A percentile compares a stretch with the other conserved stretches of the same genome.
Evolutionary conservation across 2,797 vertebrate genomes (phyloP).

Genomic region (Anguilla obscura): DNA sequence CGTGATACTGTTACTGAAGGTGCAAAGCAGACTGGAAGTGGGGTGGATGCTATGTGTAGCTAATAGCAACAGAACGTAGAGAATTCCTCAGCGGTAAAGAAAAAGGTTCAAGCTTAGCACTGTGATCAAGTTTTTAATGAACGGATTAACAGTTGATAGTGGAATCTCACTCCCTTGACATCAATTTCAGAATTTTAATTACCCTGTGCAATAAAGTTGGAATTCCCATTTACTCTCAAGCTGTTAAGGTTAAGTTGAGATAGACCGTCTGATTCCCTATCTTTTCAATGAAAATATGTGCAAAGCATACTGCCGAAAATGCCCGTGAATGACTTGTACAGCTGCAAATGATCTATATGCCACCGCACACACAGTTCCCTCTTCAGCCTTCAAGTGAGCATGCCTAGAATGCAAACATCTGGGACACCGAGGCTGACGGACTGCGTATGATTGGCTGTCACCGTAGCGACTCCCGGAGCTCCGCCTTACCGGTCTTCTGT

Average conservation of each 20-base stretch:
- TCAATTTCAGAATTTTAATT: conserved; percentile 50
- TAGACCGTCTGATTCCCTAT: not conserved
- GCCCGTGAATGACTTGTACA: not conserved
- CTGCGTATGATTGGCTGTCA: not conserved
- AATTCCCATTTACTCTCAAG: conserved; percentile 38
- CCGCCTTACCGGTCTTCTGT: conserved; percentile 89
- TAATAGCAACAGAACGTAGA: not conserved
- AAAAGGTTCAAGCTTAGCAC: conserved; percentile 15
- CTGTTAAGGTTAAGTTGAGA: conserved; percentile 29
- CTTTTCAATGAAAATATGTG: conserved; percentile 18
- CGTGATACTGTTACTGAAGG: not conserved
- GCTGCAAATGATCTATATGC: not conserved
- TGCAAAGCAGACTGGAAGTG: not conserved
- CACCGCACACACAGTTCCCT: not conserved
- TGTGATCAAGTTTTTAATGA: conserved; percentile 49
- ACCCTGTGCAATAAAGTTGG: conserved; percentile 40
- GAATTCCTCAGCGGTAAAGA: conserved; percentile 16
- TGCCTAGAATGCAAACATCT: not conserved
- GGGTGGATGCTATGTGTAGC: not conserved
- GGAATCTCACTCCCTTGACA: conserved; percentile 44
- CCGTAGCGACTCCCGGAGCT: conserved; percentile 34
- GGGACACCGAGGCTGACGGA: not conserved
- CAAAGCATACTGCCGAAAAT: not conserved
- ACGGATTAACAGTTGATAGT: conserved; percentile 43
- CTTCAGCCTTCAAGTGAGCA: not conserved